Evolutionary conservation across 2,113 vertebrate genomes (phyloP), one percentile per base, ranked within the genome.

Genomic region (Macrotus californicus): DNA sequence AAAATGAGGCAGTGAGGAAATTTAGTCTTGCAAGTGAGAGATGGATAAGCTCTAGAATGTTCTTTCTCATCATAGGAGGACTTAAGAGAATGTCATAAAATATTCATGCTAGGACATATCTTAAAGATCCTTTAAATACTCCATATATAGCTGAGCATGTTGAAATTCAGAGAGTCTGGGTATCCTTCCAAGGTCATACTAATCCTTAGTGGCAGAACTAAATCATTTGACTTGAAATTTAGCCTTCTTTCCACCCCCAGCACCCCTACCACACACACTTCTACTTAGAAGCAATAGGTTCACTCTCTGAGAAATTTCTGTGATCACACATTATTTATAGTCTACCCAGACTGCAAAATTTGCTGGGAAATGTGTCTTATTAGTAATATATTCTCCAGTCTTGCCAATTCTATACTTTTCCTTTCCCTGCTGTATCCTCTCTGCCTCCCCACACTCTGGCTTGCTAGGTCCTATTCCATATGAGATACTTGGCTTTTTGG

Each of bases 261-360:
- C 36, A n/a, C 34, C 61, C 69, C 12, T n/a, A 46, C 39, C 41
- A 88, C 48, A 82, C 56, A 66, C 64, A 86, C 87, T 96, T 96
- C 89, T 97, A 67, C 91, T 96, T 91, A 96, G 56, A 97, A 97
- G 96, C 86, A 95, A 97, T 93, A 96, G 96, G 95, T 97, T 97
- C 96, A 94, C 89, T 97, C 86, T 94, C 82, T 79, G 92, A 96
- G 96, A 97, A 97, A 97, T 97, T 96, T 96, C 95, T 97, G 96
- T 97, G 97, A 97, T 97, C 97, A 96, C 96, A 97, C 96, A 83
- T 97, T 97, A 97, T 97, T 97, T 97, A 97, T 97, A 97, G 96
- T 94, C 91, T 97, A 92, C 43, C 73, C 96, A 96, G 96, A 96
- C 95, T 97, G 97, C 77, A 95, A 96, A 97, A 96, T 97, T 97